Conservation (phyloP, 2,113 vertebrate genomes). For the Muntiacus reevesi region DNA sequence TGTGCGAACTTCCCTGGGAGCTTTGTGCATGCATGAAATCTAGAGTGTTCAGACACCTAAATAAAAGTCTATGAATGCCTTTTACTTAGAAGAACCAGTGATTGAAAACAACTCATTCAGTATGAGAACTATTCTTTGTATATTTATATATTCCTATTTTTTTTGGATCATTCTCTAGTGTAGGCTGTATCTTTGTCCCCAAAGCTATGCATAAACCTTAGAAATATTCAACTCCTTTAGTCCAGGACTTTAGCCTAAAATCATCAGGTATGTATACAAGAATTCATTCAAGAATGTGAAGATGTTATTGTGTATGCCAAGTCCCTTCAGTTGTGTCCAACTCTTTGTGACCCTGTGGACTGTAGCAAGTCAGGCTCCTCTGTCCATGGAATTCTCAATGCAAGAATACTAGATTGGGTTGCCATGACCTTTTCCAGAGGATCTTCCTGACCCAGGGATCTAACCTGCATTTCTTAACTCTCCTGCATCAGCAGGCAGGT, state of each 20-base stretch:
- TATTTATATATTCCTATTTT: background rate
- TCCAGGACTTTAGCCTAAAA: background rate
- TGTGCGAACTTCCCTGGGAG: background rate
- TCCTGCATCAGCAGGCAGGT: background rate
- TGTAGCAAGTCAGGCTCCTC: background rate
- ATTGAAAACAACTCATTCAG: background rate
- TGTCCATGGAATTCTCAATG: background rate
- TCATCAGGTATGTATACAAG: background rate
- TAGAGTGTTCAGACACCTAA: background rate
- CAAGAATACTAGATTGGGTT: background rate
- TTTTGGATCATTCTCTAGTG: background rate
- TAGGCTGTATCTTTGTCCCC: background rate
- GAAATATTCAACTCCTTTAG: background rate
- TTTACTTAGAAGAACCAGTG: background rate
- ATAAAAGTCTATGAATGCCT: background rate
- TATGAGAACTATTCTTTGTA: background rate
- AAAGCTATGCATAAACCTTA: background rate
- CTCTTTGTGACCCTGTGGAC: background rate
- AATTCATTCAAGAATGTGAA: background rate
- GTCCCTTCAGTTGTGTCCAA: background rate
- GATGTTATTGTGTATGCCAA: background rate
- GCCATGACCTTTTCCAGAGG: background rate
- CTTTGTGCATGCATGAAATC: rapidly evolving
- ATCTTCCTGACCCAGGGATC: background rate
- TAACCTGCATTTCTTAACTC: background rate